Evolutionary conservation across 2,797 vertebrate genomes (phyloP), one percentile per base, ranked within the genome.

Genomic region (Sebastiscus tertius): DNA sequence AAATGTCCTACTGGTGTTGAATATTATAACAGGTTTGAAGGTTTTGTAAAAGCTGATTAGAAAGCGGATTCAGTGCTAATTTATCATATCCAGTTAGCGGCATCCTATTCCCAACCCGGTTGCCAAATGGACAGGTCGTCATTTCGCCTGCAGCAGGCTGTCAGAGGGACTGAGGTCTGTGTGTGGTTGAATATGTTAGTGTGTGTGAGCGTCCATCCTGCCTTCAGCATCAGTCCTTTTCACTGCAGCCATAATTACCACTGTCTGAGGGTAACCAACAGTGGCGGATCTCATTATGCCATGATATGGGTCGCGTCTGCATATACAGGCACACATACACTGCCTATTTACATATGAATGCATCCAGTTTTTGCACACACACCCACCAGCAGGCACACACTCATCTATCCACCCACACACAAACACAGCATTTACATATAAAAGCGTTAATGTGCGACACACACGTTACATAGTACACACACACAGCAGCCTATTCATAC

Each of bases 261-360:
- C 85, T 88, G 92, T 93, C 93, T 91, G 91, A 95, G 92, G 92
- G 93, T 96, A 95, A 96, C 95, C 94, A 94, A 87, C 93, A 94
- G 91, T 93, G 92, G 92, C 92, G 93, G 93, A 94, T 96, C 94
- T 95, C 94, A 96, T 96, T 96, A 96, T 90, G 92, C 85, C 89
- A 84, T 91, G 94, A 96, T 94, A 94, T 83, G 93, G 93, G 91
- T 94, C 85, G 88, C 92, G 88, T 95, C 93, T 92, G 93, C 90
- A 85, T 77, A 90, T 86, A 90, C 90, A 88, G 89, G 66, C 92
- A 8, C 82, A 31, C 87, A 79, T 81, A 84, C 92, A 81, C 85
- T 46, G 62, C 80, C 62, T 84, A 94, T 94, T 93, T 94, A 92
- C 93, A 95, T 95, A 92, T 93, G 92, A 95, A 95, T 94, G 87